Conservation (phyloP, 2,797 vertebrate species). For the Hydrophis major region DNA sequence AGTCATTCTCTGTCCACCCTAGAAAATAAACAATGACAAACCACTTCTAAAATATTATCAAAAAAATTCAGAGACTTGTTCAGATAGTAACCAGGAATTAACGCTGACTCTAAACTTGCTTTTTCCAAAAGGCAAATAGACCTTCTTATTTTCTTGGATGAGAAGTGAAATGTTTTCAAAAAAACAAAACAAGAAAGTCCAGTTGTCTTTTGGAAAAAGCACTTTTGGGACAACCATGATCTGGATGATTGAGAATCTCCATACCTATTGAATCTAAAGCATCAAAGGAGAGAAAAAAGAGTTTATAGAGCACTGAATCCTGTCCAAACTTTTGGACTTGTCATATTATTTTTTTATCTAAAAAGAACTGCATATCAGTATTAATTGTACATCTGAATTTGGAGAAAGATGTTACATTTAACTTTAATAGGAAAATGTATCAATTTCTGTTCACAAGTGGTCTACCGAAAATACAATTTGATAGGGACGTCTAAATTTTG, state of each 20-base stretch:
- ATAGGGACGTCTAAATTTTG: background rate
- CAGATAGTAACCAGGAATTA: background rate
- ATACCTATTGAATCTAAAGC: background rate
- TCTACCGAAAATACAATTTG: background rate
- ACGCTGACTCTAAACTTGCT: background rate
- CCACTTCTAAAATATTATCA: background rate
- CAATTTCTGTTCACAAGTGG: background rate
- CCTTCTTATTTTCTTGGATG: background rate
- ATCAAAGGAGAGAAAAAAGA: background rate
- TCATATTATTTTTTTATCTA: background rate
- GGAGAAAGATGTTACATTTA: background rate
- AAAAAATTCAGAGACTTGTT: background rate
- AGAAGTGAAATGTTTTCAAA: background rate
- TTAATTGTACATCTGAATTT: background rate
- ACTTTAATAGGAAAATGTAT: background rate
- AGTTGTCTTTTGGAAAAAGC: background rate
- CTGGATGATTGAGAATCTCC: background rate
- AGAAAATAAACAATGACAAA: background rate
- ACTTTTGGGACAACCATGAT: background rate
- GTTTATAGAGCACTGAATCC: background rate
- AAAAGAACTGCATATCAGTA: background rate
- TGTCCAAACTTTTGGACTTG: background rate
- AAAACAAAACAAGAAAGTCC: background rate
- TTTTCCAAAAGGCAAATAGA: background rate
- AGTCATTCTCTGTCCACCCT: background rate